These are phyloP conservation scores for Phyllotreta striolata DNA, from an alignment of 2,888 invertebrate genomes.

Conservation along the genomic window DNA sequence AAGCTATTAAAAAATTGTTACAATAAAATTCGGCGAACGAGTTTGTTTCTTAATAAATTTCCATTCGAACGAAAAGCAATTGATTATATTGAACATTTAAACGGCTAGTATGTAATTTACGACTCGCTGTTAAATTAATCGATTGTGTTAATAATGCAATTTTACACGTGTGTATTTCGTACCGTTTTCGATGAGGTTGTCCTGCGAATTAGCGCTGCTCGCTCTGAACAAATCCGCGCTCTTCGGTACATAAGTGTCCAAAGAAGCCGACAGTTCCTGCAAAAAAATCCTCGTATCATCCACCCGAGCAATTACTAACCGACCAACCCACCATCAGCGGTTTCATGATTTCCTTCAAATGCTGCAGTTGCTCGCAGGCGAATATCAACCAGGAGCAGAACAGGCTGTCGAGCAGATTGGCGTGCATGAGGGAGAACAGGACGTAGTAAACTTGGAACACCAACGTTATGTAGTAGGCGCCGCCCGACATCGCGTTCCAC, in stretches of 20 bases:
- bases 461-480: slow-evolving; percentile 72
- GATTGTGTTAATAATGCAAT: neutral
- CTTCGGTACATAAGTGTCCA: slow-evolving; percentile 80
- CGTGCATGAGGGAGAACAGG: slow-evolving; percentile 58
- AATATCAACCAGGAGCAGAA: slow-evolving; percentile 88
- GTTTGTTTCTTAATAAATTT: neutral
- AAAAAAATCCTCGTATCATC: neutral
- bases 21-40: too few species aligned
- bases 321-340: slow-evolving; percentile 72
- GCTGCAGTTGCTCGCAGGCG: slow-evolving; percentile 86
- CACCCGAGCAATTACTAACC: neutral
- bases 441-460: slow-evolving; percentile 59
- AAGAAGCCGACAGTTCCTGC: slow-evolving; percentile 77
- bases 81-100: neutral
- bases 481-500: slow-evolving; percentile 75
- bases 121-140: too few species aligned
- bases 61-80: neutral
- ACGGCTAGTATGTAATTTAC: too few species aligned
- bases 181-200: slow-evolving; percentile 52
- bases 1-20: too few species aligned
- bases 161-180: slow-evolving; percentile 13
- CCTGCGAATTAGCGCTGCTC: slow-evolving; percentile 60
- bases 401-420: slow-evolving; percentile 73
- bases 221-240: slow-evolving; percentile 75
- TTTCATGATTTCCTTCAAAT: slow-evolving; percentile 86